Base-by-base conservation (phyloP, 2,888 invertebrate species). In the Cheilosia vulpina region DNA sequence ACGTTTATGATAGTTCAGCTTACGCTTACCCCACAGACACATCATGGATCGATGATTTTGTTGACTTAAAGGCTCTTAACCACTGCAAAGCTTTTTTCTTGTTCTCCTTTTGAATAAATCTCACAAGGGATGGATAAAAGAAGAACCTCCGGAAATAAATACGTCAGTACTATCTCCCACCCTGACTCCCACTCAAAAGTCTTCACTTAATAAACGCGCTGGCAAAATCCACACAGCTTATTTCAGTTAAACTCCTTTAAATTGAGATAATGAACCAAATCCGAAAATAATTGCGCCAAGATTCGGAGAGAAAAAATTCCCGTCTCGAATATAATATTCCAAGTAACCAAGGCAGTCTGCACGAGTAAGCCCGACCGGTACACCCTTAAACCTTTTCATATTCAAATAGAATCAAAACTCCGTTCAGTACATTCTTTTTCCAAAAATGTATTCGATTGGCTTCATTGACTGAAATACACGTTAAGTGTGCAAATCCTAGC, bases 381-480 rank as follows among this genome's bases (percentile, higher is more conserved):
- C 55, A 11, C 21, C 38, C 38, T 38, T 13, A 38, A 38, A 13
- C 38, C 13, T 0, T 38, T 17, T 38, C 57, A 41, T 50, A 41
- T 50, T 58, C 75, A 58, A 65, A 66, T 47, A 58, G 13, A 65
- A 58, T 50, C 47, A 66, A 50, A n/a, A 45, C 69, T 69, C 41
- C 38, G 34, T 50, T 27, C 41, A 15, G 47, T 52, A 50, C 34
- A 63, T 69, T 75, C 57, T 19, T 69, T 66, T 15, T 47, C 31
- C 41, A 47, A 63, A 47, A 76, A 69, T 55, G 17, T 19, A 34
- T 88, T 90, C 89, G 90, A 90, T 90, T 90, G 90, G 90, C 90
- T 89, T 90, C 90, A 90, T 90, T 90, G 90, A 89, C 88, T 88
- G 90, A 90, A 90, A 90, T 66, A 81, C 85, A 85, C 85, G 85